Conservation (phyloP, 2,888 invertebrate genomes). For the Torymus aiolomorphi region DNA sequence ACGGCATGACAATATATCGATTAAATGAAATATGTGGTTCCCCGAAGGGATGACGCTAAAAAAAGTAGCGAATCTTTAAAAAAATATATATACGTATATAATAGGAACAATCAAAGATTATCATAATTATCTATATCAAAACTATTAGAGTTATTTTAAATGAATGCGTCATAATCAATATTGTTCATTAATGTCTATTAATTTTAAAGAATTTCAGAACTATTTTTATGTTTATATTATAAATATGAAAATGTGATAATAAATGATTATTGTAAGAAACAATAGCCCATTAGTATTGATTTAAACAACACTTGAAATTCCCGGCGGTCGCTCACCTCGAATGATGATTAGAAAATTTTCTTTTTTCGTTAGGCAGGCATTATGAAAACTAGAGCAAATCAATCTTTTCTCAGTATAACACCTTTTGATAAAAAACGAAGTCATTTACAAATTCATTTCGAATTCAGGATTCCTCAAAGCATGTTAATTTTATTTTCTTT, state of each 20-base stretch:
- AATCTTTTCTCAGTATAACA: no score
- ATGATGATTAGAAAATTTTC: no score
- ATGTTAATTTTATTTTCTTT: no score
- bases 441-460: no score
- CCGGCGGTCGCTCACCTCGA: not conserved
- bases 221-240: constrained; percentile 48
- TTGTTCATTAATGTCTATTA: constrained; percentile 4
- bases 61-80: no score
- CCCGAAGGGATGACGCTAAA: no score
- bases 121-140: not conserved
- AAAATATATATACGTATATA: no score
- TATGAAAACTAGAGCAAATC: no score
- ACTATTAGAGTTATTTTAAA: not conserved
- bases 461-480: no score
- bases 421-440: no score
- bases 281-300: not conserved
- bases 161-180: constrained; percentile 13
- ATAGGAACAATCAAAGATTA: no score
- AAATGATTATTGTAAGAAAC: constrained; percentile 30
- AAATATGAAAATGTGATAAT: constrained; percentile 41
- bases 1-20: constrained; percentile 37
- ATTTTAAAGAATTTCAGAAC: constrained; percentile 15
- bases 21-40: constrained; percentile 5
- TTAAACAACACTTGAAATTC: not conserved
- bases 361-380: no score